A percentile compares a stretch with the other conserved stretches of the same genome.
Conservation (phyloP, 2,888 invertebrate genomes). For the Camponotus fellah region DNA sequence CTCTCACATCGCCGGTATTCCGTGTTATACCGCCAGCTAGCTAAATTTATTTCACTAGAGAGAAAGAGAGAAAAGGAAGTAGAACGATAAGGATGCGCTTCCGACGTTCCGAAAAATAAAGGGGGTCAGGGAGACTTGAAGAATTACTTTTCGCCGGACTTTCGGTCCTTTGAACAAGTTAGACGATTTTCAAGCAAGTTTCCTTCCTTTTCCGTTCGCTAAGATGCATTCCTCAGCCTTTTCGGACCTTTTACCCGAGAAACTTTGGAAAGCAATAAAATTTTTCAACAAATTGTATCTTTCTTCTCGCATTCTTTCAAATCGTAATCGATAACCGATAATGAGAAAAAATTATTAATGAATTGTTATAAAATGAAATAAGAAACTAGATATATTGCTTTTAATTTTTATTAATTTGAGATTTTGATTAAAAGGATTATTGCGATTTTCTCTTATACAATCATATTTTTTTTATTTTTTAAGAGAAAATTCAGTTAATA, state of each 20-base stretch:
- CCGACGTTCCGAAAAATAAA: constrained; percentile 32
- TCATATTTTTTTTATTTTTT: not conserved
- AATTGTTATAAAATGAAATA: not conserved
- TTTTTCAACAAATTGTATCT: not conserved
- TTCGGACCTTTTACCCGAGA: not conserved
- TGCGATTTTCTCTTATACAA: not conserved
- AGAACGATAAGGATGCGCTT: constrained; percentile 17
- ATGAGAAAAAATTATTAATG: not conserved
- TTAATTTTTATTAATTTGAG: not conserved
- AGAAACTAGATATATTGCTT: not conserved
- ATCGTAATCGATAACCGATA: not conserved
- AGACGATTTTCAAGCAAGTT: constrained; percentile 22
- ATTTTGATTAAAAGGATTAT: not conserved
- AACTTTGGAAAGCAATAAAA: not conserved
- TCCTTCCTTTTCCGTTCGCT: not conserved
- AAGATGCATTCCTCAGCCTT: not conserved
- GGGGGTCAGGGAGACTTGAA: not conserved
- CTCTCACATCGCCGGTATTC: constrained; percentile 64
- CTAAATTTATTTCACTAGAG: constrained; percentile 71
- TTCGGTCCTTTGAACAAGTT: constrained; percentile 43
- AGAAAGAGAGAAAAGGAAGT: not conserved
- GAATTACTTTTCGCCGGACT: constrained; percentile 29
- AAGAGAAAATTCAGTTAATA: no score
- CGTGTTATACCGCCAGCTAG: constrained; percentile 71
- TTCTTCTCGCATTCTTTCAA: not conserved